Percentiles rank a stretch among this genome's conserved stretches.
phyloP scores from a whole-genome alignment of 2,888 invertebrate genomes.

The Lasioglossum pauxillum region DNA sequence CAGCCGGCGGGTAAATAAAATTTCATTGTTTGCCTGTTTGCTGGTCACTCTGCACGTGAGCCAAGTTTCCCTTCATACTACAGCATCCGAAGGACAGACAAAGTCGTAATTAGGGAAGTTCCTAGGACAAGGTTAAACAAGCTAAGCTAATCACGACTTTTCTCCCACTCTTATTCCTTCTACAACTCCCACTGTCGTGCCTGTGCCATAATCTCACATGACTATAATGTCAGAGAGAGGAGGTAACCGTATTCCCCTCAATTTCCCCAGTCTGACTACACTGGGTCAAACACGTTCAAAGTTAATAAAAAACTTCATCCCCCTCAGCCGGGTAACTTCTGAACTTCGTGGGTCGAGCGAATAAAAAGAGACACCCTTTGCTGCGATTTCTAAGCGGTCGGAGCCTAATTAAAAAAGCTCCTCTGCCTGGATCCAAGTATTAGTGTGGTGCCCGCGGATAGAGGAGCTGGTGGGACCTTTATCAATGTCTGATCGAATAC shows the following conservation, averaged over 20 bases:
- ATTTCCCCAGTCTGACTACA: background rate
- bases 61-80: conserved; percentile 13
- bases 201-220: background rate
- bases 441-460: background rate
- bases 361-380: background rate
- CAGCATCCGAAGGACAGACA: background rate
- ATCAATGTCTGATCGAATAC: conserved; percentile 34
- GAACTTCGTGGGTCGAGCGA: background rate
- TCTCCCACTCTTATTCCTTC: too few species aligned
- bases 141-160: too few species aligned
- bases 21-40: conserved; percentile 26
- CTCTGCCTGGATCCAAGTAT: background rate
- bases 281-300: conserved; percentile 2
- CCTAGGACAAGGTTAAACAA: conserved; percentile 8
- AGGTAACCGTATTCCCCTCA: background rate
- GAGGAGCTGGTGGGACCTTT: background rate
- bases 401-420: conserved; percentile 10
- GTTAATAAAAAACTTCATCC: conserved; percentile 2
- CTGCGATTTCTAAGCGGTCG: background rate
- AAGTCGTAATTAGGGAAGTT: background rate
- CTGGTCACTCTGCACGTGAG: background rate
- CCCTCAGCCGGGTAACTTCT: background rate
- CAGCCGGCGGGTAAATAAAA: conserved; percentile 15
- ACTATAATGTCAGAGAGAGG: background rate
- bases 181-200: background rate